These are phyloP conservation scores for Polyergus mexicanus DNA, from an alignment of 1,140 invertebrate species.

Conservation along the genomic window DNA sequence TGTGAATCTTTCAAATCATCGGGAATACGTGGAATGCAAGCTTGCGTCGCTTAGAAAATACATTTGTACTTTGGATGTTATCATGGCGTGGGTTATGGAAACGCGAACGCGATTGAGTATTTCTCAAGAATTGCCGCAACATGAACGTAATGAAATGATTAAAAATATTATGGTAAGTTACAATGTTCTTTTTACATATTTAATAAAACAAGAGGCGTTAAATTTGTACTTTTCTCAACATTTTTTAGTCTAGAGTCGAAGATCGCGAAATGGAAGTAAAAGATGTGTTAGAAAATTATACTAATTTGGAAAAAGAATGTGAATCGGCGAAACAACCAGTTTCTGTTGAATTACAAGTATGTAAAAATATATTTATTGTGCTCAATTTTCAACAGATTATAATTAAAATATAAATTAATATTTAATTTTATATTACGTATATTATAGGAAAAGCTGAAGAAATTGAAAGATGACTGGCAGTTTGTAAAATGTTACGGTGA, in stretches of 20 bases:
- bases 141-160: constrained; percentile 87
- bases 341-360: constrained; percentile 88
- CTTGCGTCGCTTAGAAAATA: constrained; percentile 88
- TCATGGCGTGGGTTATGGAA: constrained; percentile 88
- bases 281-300: constrained; percentile 90
- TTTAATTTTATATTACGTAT: constrained; percentile 14
- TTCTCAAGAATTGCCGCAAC: constrained; percentile 85
- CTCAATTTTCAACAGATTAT: not conserved
- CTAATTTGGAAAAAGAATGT: constrained; percentile 89
- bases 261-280: constrained; percentile 89
- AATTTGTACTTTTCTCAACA: constrained; percentile 37
- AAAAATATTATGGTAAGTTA: constrained; percentile 88
- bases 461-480: constrained; percentile 89
- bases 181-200: not conserved
- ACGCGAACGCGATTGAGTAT: constrained; percentile 86
- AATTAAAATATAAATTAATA: not conserved
- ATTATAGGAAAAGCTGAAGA: constrained; percentile 87
- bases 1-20: constrained; percentile 86
- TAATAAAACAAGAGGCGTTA: not conserved
- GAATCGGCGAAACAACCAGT: constrained; percentile 88
- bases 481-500: constrained; percentile 86
- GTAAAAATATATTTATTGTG: constrained; percentile 29
- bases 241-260: constrained; percentile 84
- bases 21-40: constrained; percentile 88
- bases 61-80: constrained; percentile 87